Evolutionary conservation across 2,888 invertebrate species (phyloP).

Genomic region (Diadegma fenestrale): DNA sequence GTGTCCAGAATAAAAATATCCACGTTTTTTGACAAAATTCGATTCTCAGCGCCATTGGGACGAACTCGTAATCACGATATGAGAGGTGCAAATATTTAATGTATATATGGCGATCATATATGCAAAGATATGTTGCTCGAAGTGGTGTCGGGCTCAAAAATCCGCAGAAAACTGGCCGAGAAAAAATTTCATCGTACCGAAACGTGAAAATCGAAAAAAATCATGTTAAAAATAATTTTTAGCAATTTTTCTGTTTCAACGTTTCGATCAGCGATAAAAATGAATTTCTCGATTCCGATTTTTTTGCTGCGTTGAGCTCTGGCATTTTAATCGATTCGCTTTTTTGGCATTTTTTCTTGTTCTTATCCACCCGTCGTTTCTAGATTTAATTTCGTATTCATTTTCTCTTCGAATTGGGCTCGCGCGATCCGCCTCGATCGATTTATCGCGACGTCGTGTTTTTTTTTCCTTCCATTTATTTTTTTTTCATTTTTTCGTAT

Average conservation of each 20-base stretch:
- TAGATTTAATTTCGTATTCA: conserved; percentile 31
- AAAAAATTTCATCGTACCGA: not conserved
- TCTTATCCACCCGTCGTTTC: conserved; percentile 3
- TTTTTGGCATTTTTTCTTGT: conserved; percentile 55
- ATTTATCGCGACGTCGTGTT: conserved; percentile 11
- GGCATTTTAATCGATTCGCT: conserved; percentile 27
- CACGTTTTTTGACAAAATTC: too few relatives aligned
- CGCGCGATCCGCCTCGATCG: not conserved
- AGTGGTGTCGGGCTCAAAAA: conserved; percentile 10
- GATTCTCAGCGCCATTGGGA: conserved; percentile 8
- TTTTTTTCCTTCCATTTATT: conserved; percentile 48
- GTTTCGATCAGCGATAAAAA: conserved; percentile 57
- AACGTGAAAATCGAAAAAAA: not conserved
- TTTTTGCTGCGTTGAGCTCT: conserved; percentile 60
- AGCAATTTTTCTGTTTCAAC: conserved; percentile 63
- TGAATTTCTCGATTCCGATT: conserved; percentile 28
- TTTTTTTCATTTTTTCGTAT: conserved; percentile 20
- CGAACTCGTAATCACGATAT: conserved; percentile 27
- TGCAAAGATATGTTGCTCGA: conserved; percentile 1
- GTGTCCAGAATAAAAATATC: too few relatives aligned
- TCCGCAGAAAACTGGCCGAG: not conserved
- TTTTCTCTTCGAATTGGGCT: not conserved
- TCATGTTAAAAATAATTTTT: not conserved
- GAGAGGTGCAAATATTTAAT: conserved; percentile 22
- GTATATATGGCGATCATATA: conserved; percentile 8